phyloP scores from a whole-genome alignment of 2,888 invertebrate genomes.

The Sarcophaga variegata region DNA sequence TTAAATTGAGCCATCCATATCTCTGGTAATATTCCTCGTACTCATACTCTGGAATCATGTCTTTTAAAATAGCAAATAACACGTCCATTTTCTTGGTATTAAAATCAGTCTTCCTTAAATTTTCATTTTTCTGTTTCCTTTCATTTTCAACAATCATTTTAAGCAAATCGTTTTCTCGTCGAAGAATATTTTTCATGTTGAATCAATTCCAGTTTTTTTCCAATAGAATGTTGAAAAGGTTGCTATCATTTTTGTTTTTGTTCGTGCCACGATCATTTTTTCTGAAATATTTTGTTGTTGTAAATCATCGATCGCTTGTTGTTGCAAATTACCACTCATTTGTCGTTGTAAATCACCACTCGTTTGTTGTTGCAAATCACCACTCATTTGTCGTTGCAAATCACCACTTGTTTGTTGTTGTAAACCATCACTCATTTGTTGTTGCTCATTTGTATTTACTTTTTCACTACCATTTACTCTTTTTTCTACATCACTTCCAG shows the following conservation, averaged over 20 bases:
- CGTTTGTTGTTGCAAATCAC: too few relatives aligned
- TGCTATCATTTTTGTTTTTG: neutral
- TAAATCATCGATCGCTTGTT: too few relatives aligned
- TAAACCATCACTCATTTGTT: too few relatives aligned
- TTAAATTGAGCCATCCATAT: slow-evolving; percentile 22
- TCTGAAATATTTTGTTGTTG: neutral
- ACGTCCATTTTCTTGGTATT: neutral
- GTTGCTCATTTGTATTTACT: too few relatives aligned
- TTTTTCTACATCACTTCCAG: too few relatives aligned
- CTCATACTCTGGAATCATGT: slow-evolving; percentile 31
- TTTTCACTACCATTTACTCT: too few relatives aligned
- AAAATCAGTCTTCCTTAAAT: neutral
- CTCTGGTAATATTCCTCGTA: slow-evolving; percentile 5
- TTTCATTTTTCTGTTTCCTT: neutral
- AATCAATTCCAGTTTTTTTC: neutral
- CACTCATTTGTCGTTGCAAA: too few relatives aligned
- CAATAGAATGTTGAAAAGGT: neutral
- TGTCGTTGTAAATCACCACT: too few relatives aligned
- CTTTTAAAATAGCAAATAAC: slow-evolving; percentile 18
- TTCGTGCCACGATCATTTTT: neutral
- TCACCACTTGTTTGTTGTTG: too few relatives aligned
- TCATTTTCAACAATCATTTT: neutral
- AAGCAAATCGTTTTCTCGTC: neutral
- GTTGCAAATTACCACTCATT: too few relatives aligned
- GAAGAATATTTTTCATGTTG: neutral